Conservation (phyloP, 2,797 vertebrate species). For the Paedocypris micromegethes region DNA sequence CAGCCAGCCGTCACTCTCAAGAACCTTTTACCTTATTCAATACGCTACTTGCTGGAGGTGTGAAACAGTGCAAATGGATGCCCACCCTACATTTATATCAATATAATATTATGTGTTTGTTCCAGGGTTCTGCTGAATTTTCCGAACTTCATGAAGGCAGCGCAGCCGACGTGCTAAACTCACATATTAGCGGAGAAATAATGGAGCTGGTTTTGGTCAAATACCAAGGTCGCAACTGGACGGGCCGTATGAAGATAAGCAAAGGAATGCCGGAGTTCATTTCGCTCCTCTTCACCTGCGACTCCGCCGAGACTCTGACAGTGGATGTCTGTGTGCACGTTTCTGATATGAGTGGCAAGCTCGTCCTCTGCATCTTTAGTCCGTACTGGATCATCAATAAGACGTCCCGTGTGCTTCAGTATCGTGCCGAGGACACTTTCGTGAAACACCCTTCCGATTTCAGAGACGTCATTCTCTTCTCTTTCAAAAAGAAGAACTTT, state of each 20-base stretch:
- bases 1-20: constrained; percentile 78
- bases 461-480: constrained; percentile 87
- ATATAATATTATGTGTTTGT: not conserved
- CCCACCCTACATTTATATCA: not conserved
- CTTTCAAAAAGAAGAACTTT: constrained; percentile 89
- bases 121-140: constrained; percentile 77
- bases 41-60: constrained; percentile 90
- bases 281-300: constrained; percentile 69
- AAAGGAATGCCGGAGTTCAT: constrained; percentile 78
- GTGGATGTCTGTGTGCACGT: constrained; percentile 78
- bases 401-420: constrained; percentile 89
- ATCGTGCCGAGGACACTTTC: constrained; percentile 77
- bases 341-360: constrained; percentile 50
- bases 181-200: constrained; percentile 76
- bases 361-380: constrained; percentile 82
- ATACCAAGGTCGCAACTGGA: constrained; percentile 90
- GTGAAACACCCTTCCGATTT: constrained; percentile 89
- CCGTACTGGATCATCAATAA: constrained; percentile 98
- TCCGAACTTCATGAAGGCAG: constrained; percentile 77
- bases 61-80: not conserved
- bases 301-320: constrained; percentile 56
- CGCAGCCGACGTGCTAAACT: constrained; percentile 78
- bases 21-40: constrained; percentile 86
- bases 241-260: constrained; percentile 73
- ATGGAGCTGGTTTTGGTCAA: constrained; percentile 80